Conservation (phyloP, 2,888 invertebrate genomes). For the Plusia festucae region DNA sequence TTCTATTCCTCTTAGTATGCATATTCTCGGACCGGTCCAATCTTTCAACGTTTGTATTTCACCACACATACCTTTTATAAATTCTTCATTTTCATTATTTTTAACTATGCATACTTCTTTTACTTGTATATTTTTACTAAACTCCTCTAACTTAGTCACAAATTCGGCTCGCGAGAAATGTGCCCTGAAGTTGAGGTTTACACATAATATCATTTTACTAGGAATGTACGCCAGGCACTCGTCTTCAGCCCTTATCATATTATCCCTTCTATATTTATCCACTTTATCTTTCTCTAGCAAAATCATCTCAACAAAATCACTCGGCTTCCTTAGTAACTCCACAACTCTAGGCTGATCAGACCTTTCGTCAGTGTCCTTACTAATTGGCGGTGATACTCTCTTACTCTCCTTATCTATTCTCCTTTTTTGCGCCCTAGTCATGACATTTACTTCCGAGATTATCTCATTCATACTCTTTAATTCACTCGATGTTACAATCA, state of each 20-base stretch:
- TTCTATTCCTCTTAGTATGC: not conserved
- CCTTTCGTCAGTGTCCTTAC: constrained; percentile 6
- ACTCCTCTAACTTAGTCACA: not conserved
- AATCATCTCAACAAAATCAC: constrained; percentile 1
- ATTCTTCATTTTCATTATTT: not conserved
- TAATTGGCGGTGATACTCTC: not conserved
- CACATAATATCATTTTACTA: too few species aligned
- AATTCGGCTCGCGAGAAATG: too few species aligned
- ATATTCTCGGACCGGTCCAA: not conserved
- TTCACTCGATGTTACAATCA: not conserved
- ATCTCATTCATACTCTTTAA: not conserved
- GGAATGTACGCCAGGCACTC: not conserved
- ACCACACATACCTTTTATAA: too few species aligned
- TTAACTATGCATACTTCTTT: not conserved
- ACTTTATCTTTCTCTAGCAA: not conserved
- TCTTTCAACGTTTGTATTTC: too few species aligned
- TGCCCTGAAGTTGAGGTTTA: too few species aligned
- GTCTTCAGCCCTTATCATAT: not conserved
- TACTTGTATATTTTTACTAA: not conserved
- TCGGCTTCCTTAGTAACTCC: constrained; percentile 8
- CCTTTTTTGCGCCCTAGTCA: not conserved
- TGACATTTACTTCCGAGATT: not conserved
- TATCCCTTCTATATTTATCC: constrained; percentile 8
- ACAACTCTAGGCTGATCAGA: constrained; percentile 10
- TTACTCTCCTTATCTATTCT: not conserved